Evolutionary conservation across 2,797 vertebrate genomes (phyloP).

Genomic region (Helicolenus hilgendorfi): DNA sequence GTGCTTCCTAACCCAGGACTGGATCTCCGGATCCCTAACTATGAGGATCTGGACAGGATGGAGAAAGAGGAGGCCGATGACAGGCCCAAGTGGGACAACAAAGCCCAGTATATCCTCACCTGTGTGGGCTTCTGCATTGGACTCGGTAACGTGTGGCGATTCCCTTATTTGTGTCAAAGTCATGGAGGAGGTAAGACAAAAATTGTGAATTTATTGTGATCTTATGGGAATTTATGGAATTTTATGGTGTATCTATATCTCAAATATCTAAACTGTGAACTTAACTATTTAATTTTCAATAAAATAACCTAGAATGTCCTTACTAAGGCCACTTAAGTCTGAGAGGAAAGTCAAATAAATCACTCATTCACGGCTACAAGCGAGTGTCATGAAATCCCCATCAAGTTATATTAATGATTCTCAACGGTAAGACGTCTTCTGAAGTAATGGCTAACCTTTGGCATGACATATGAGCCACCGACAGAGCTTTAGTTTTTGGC

Average conservation of each 20-base stretch:
- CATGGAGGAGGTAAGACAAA: conserved; percentile 94
- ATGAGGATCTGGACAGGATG: conserved; percentile 89
- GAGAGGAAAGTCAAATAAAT: conserved; percentile 22
- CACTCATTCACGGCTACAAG: not conserved
- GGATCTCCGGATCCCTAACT: conserved; percentile 62
- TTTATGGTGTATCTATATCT: not conserved
- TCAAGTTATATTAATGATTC: conserved; percentile 39
- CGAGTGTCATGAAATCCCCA: not conserved
- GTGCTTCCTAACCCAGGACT: conserved; percentile 73
- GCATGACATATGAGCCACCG: not conserved
- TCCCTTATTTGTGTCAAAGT: conserved; percentile 95
- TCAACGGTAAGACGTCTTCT: not conserved
- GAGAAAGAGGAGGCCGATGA: conserved; percentile 88
- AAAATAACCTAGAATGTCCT: not conserved
- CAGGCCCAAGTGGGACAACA: conserved; percentile 97
- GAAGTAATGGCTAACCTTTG: not conserved
- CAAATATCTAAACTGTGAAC: not conserved
- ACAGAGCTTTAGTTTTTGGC: not conserved
- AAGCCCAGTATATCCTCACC: conserved; percentile 96
- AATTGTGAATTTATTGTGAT: not conserved
- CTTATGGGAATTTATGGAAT: not conserved
- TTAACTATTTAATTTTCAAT: not conserved
- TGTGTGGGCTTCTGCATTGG: conserved; percentile 97
- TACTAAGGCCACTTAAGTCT: not conserved
- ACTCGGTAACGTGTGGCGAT: conserved; percentile 96